Evolutionary conservation across 2,797 vertebrate species (phyloP).

Genomic region (Myotis vivesi): DNA sequence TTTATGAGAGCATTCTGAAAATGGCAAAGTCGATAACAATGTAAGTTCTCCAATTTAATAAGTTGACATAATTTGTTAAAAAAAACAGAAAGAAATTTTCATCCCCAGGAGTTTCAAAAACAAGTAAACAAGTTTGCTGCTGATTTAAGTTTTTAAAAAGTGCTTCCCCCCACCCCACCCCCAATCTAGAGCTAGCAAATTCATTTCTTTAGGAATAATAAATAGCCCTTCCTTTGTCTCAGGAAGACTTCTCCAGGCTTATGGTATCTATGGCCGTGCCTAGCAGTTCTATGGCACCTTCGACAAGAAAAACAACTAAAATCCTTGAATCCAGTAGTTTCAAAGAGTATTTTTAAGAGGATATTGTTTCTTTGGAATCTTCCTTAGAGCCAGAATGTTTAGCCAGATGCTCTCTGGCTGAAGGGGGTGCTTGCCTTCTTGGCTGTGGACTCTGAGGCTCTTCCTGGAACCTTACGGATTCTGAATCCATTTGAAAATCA

Average conservation of each 20-base stretch:
- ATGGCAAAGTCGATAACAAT: background rate
- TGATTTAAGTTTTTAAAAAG: background rate
- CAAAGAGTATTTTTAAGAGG: background rate
- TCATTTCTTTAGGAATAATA: background rate
- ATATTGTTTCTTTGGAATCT: background rate
- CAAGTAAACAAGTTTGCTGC: background rate
- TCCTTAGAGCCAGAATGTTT: background rate
- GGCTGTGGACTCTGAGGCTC: background rate
- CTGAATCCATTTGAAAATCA: background rate
- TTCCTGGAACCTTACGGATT: background rate
- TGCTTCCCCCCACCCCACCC: background rate
- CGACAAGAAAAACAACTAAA: background rate
- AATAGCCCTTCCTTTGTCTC: background rate
- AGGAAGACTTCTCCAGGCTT: background rate
- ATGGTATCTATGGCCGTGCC: background rate
- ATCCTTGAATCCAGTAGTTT: background rate
- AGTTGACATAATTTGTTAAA: background rate
- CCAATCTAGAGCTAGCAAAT: background rate
- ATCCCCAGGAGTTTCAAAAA: background rate
- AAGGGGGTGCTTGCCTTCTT: background rate
- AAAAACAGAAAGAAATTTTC: background rate
- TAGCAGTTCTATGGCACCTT: background rate
- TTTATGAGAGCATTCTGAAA: background rate
- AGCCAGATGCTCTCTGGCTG: background rate
- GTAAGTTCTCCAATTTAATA: background rate